Percentiles rank a stretch among this genome's conserved stretches.
phyloP scores from a whole-genome alignment of 2,888 invertebrate species.

The Idaea dimidiata region DNA sequence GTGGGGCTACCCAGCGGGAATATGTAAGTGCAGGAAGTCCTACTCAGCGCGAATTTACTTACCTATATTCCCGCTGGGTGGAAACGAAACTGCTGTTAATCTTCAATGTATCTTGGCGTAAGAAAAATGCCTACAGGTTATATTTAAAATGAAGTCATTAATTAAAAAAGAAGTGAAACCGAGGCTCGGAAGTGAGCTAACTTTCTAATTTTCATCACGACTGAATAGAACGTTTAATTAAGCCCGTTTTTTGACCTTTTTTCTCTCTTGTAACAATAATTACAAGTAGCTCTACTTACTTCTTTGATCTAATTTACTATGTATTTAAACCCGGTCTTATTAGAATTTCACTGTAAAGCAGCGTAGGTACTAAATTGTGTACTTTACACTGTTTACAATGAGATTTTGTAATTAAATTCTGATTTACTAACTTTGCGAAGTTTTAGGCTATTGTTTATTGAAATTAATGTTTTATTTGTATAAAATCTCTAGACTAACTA shows the following conservation, averaged over 20 bases:
- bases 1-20: too few relatives aligned
- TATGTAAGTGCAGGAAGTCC: too few relatives aligned
- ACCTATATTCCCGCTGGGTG: neutral
- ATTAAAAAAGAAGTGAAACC: conserved; percentile 42
- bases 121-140: conserved; percentile 30
- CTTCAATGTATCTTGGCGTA: conserved; percentile 5
- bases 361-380: conserved; percentile 6
- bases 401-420: neutral
- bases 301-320: conserved; percentile 49
- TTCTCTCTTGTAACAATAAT: conserved; percentile 42
- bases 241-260: conserved; percentile 39
- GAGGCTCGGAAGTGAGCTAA: conserved; percentile 34
- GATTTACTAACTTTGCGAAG: neutral
- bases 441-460: neutral
- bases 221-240: conserved; percentile 49
- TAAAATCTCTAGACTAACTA: conserved; percentile 9
- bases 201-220: conserved; percentile 47
- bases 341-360: conserved; percentile 13
- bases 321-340: conserved; percentile 35
- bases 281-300: conserved; percentile 43
- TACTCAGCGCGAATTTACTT: too few relatives aligned
- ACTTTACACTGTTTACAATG: neutral
- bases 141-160: conserved; percentile 47
- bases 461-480: neutral
- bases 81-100: neutral